Evolutionary conservation across 2,113 vertebrate genomes (phyloP).

Genomic region (Potamarius usumacintae): DNA sequence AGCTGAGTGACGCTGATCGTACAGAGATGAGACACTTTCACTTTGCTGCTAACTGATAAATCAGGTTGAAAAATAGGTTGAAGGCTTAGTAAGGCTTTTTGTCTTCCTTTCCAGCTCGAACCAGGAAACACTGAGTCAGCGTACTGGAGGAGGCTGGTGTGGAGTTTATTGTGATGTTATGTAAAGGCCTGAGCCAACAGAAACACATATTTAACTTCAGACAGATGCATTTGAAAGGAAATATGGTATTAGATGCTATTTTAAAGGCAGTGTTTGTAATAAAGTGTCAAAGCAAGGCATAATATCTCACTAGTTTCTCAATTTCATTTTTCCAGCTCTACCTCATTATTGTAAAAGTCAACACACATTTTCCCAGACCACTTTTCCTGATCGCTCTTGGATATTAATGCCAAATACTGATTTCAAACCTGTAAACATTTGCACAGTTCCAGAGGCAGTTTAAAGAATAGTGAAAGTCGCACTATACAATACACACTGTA

Average conservation of each 20-base stretch:
- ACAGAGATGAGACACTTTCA: not conserved
- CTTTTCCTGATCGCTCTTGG: not conserved
- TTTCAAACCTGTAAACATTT: not conserved
- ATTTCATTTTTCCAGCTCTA: not conserved
- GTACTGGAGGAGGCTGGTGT: not conserved
- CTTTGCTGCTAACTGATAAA: not conserved
- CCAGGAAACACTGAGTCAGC: constrained; percentile 10
- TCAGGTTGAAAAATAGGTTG: not conserved
- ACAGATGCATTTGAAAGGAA: not conserved
- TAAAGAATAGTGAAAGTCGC: not conserved
- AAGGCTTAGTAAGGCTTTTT: not conserved
- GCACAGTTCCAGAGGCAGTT: not conserved
- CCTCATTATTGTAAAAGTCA: not conserved
- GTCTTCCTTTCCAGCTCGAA: not conserved
- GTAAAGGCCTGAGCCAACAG: not conserved
- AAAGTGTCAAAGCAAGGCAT: not conserved
- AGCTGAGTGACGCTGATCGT: not conserved
- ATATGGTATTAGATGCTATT: not conserved
- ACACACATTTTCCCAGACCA: not conserved
- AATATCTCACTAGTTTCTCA: not conserved
- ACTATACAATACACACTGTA: not conserved
- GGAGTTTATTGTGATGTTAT: not conserved
- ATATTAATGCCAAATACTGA: not conserved
- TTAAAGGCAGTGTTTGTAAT: not conserved
- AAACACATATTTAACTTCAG: not conserved